Conservation (phyloP, 2,888 invertebrate species). For the Lithosia quadra region DNA sequence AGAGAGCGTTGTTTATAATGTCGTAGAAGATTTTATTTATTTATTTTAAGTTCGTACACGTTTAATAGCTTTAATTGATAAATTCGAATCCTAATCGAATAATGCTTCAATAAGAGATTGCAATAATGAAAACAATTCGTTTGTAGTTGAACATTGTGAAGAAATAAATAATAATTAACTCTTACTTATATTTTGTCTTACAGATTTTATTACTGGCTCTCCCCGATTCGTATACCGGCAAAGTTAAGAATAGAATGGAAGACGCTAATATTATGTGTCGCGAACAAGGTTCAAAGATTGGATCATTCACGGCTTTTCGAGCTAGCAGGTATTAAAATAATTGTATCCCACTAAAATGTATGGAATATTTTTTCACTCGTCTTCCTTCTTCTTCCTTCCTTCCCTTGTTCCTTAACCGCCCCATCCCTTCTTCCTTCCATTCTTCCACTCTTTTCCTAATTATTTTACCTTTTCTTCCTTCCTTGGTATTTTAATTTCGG, state of each 20-base stretch:
- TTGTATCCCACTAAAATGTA: background rate
- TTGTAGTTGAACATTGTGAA: too few species aligned
- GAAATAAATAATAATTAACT: background rate
- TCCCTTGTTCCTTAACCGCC: too few species aligned
- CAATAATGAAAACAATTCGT: background rate
- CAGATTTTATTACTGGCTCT: conserved; percentile 76
- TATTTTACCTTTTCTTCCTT: too few species aligned
- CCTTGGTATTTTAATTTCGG: background rate
- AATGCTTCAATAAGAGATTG: background rate
- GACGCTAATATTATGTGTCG: conserved; percentile 67
- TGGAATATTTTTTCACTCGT: too few species aligned
- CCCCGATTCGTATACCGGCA: conserved; percentile 70
- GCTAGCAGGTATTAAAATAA: conserved; percentile 59
- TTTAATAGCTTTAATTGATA: background rate
- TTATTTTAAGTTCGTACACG: too few species aligned
- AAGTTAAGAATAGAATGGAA: conserved; percentile 42
- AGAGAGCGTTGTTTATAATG: too few species aligned
- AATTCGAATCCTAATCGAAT: background rate
- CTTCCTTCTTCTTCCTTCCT: too few species aligned
- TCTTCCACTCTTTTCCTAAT: too few species aligned
- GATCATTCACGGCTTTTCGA: conserved; percentile 68
- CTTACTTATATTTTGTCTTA: conserved; percentile 26
- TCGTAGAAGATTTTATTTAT: too few species aligned
- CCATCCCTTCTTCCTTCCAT: too few species aligned
- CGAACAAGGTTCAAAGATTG: conserved; percentile 23